Evolutionary conservation across 2,113 vertebrate species (phyloP).

Genomic region (Dicrurus megarhynchus): DNA sequence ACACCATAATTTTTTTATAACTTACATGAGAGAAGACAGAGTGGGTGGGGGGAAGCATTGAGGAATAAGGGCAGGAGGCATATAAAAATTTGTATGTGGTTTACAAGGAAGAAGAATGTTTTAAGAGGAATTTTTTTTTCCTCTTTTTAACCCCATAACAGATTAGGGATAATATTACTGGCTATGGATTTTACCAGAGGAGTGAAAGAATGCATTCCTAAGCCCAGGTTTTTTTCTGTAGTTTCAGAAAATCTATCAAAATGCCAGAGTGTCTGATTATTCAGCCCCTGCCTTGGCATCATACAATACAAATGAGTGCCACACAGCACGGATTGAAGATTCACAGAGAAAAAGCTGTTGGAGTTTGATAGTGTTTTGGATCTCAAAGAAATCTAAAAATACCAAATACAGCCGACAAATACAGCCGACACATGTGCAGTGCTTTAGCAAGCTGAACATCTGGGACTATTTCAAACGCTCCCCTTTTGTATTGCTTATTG

Average conservation of each 20-base stretch:
- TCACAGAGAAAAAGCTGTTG: slow-evolving; percentile 56
- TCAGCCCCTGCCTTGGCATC: slow-evolving; percentile 21
- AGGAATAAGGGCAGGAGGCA: neutral
- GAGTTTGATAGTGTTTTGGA: slow-evolving; percentile 59
- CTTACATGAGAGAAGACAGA: neutral
- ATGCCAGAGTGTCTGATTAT: slow-evolving; percentile 18
- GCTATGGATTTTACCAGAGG: neutral
- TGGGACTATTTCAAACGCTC: slow-evolving; percentile 66
- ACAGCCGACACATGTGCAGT: slow-evolving; percentile 65
- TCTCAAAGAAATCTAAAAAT: slow-evolving; percentile 74
- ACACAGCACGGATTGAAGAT: slow-evolving; percentile 34
- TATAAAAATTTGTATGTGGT: neutral
- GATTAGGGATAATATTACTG: neutral
- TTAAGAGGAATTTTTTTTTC: neutral
- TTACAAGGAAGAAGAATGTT: neutral
- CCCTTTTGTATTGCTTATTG: slow-evolving; percentile 51
- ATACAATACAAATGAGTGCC: neutral
- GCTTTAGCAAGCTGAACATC: slow-evolving; percentile 72
- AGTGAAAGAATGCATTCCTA: neutral
- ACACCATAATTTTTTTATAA: neutral
- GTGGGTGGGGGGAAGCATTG: rapidly evolving
- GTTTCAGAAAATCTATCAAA: slow-evolving; percentile 3
- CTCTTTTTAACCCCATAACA: neutral
- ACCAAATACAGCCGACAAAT: slow-evolving; percentile 62
- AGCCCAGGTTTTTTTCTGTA: neutral